Base-by-base conservation (phyloP, 2,888 invertebrate species). In the Blastobasis adustella region DNA sequence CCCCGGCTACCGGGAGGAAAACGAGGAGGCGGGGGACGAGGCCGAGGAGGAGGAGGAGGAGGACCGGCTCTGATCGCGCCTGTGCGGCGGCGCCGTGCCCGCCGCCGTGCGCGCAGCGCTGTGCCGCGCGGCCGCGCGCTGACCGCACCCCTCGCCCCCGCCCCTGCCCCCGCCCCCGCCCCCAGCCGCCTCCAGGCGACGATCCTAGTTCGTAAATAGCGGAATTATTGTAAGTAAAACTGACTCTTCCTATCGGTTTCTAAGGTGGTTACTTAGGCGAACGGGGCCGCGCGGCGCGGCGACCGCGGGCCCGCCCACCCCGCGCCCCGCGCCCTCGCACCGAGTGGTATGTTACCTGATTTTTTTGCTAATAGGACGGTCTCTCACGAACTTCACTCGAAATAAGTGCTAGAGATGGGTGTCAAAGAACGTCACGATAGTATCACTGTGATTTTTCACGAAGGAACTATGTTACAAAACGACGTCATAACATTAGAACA, bases 1-100 rank as follows among this genome's bases (percentile, higher is more conserved):
- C 84, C 97, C 97, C 53, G 96, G 96, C 54, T 97, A 97, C 89
- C 95, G 95, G 85, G 95, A 95, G 82, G 96, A 95, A 86, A 93
- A 94, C 78, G 95, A 95, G 82, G 95, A 95, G 75, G 94, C 93
- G 68, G 93, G 92, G 55, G 95, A 95, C 79, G 95, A 95, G 82
- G 93, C 92, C 61, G 95, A 95, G 73, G 95, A 95, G 75, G 95
- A 95, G 69, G 95, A 95, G 75, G 94, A 93, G 73, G 93, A 93
- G 73, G 93, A 93, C 73, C 76, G 91, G 71, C 90, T 90, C 87
- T 90, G 91, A 91, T 86, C 81, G 72, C 82, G 81, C 79, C 84
- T 86, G 84, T 84, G 87, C 86, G 87, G 85, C 84, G 85, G 84
- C 78, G 82, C 78, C 67, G 81, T 76, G 77, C 82, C 82, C 68